Evolutionary conservation across 2,888 invertebrate genomes (phyloP), one percentile per base, ranked within the genome.

Genomic region (Rhamnusium bicolor): DNA sequence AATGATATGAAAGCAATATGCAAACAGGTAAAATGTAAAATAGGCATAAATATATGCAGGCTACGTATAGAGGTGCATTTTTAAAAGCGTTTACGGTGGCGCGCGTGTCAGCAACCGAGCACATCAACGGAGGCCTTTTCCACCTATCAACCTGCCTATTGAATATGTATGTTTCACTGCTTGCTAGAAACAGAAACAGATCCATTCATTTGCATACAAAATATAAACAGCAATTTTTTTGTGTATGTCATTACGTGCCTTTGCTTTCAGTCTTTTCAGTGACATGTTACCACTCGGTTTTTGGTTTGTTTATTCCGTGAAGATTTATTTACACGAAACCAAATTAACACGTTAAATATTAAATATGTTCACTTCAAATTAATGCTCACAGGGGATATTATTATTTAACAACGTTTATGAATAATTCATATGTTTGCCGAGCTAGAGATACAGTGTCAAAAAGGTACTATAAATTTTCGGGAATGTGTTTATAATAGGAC

Each of bases 151-250:
- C 66, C 32, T 49, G 65, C 65, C 79, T 76, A 78, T 78, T 80
- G 79, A 78, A 80, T 80, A 80, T 80, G 77, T 74, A 80, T 77
- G 74, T 71, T 71, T 65, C 63, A 18, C 65, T 71, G 61, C 61
- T 61, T 61, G 61, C 61, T 61, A 61, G 61, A 77, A 73, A 75
- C 75, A 77, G 77, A 75, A 75, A 75, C 77, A 75, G 72, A 77
- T 77, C 67, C 75, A 77, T 72, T 77, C 65, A 75, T 77, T 77
- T 75, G 60, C 77, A 77, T 77, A 69, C 73, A 69, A 77, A 75
- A 77, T 77, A 72, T 67, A 63, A 77, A 72, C 70, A 60, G 72
- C 68, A 71, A 62, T 70, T 56, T 75, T n/a, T 75, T 75, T 71
- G 18, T 14, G 46, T 19, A n/a, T 46, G 24, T n/a, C 61, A 46